These are phyloP conservation scores for Bovichtus variegatus DNA, from an alignment of 2,797 vertebrate genomes.

Conservation along the genomic window DNA sequence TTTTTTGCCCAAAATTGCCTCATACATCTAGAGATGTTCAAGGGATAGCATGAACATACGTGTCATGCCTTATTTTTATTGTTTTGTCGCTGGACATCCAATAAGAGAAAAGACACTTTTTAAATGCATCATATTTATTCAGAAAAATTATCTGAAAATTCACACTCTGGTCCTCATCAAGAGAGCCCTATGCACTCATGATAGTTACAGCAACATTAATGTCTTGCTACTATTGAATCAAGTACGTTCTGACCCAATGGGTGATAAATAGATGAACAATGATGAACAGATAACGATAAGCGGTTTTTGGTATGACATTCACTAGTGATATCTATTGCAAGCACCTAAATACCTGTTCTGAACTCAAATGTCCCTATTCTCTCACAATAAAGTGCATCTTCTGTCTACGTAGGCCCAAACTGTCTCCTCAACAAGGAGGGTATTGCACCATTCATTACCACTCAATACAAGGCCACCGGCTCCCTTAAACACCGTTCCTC, in stretches of 20 bases:
- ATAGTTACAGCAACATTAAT: constrained; percentile 57
- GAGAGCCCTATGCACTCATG: constrained; percentile 45
- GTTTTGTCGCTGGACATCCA: background rate
- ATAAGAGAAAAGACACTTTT: constrained; percentile 25
- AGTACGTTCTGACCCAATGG: constrained; percentile 47
- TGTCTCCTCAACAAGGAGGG: constrained; percentile 9
- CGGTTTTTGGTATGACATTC: constrained; percentile 72
- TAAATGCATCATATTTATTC: constrained; percentile 75
- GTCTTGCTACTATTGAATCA: constrained; percentile 75
- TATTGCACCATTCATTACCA: constrained; percentile 68
- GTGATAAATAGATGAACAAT: constrained; percentile 59
- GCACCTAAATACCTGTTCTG: constrained; percentile 51
- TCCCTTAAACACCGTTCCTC: constrained; percentile 35
- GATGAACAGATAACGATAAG: constrained; percentile 50
- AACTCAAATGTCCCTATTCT: constrained; percentile 51
- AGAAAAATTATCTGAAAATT: constrained; percentile 70
- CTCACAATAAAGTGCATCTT: constrained; percentile 79
- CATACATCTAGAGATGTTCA: background rate
- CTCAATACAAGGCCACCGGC: constrained; percentile 53
- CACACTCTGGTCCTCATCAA: constrained; percentile 40
- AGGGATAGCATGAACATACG: background rate
- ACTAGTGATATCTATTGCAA: constrained; percentile 71
- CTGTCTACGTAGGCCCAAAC: constrained; percentile 45
- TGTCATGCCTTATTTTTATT: fast-evolving
- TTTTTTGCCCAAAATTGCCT: background rate